Conservation (phyloP, 1,140 invertebrate genomes). For the Trichonephila inaurata region DNA sequence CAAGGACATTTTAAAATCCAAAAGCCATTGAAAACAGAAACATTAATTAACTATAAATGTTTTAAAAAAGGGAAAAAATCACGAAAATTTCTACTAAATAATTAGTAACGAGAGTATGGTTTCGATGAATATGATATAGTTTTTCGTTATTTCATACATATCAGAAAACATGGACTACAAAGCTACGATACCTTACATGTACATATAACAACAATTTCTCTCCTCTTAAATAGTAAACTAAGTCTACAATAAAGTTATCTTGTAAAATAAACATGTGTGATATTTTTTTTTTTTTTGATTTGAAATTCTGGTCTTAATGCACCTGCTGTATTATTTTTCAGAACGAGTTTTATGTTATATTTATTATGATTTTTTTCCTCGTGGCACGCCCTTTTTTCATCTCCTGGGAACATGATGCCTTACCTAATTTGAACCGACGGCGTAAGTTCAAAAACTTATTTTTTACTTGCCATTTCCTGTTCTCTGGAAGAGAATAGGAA, state of each 20-base stretch:
- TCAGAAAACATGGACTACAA: too few relatives aligned
- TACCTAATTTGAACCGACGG: slow-evolving; percentile 74
- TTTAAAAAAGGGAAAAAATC: too few relatives aligned
- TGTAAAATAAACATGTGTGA: neutral
- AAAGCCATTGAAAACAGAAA: too few relatives aligned
- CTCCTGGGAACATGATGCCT: slow-evolving; percentile 47
- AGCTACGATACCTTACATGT: too few relatives aligned
- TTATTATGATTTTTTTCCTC: slow-evolving; percentile 25
- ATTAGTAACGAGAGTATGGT: too few relatives aligned
- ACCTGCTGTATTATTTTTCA: slow-evolving; percentile 18
- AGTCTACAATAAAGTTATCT: neutral
- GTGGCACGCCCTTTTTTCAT: slow-evolving; percentile 11
- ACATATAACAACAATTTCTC: too few relatives aligned
- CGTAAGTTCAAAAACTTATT: slow-evolving; percentile 60
- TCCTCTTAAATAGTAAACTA: too few relatives aligned
- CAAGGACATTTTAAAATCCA: too few relatives aligned
- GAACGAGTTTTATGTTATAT: neutral
- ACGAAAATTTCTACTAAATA: too few relatives aligned
- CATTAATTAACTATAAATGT: too few relatives aligned
- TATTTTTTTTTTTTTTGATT: neutral
- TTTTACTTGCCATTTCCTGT: slow-evolving; percentile 60
- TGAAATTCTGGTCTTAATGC: neutral
- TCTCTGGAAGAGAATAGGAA: slow-evolving; percentile 53
- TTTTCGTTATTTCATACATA: too few relatives aligned
- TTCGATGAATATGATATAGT: too few relatives aligned